A percentile compares a stretch with the other conserved stretches of the same genome.
Evolutionary conservation across 2,113 vertebrate genomes (phyloP).

Genomic region (Chaetodon trifascialis): DNA sequence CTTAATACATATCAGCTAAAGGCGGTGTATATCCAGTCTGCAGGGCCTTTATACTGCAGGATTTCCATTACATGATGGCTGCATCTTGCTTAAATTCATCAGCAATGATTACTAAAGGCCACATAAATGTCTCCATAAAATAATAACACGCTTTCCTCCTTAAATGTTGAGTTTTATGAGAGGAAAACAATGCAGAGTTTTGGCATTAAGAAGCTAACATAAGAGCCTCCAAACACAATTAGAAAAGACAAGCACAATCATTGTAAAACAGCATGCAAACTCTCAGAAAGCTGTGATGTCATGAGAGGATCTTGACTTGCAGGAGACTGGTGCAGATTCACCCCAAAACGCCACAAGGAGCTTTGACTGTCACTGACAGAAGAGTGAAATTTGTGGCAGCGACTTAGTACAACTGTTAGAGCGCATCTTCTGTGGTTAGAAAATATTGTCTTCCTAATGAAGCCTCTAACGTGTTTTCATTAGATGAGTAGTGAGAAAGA

Average conservation of each 20-base stretch:
- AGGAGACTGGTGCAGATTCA: neutral
- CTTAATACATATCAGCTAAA: slow-evolving; percentile 28
- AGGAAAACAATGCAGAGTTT: neutral
- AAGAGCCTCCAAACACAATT: neutral
- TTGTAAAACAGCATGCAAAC: slow-evolving; percentile 12
- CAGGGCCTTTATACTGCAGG: slow-evolving; percentile 37
- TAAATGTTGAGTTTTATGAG: neutral
- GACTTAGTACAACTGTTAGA: neutral
- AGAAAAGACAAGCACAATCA: neutral
- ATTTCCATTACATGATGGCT: slow-evolving; percentile 50
- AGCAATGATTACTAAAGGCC: slow-evolving; percentile 30
- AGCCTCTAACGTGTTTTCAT: neutral
- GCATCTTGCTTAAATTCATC: slow-evolving; percentile 38
- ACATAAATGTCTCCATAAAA: slow-evolving; percentile 21
- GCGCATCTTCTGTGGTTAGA: neutral
- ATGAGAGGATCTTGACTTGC: neutral
- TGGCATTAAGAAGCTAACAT: neutral
- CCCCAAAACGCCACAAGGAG: neutral
- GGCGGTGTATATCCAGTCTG: neutral
- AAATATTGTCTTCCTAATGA: neutral
- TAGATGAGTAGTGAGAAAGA: neutral
- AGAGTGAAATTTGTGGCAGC: neutral
- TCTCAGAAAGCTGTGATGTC: neutral
- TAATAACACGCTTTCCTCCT: neutral
- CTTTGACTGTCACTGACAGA: neutral